Percentiles rank a stretch among this genome's conserved stretches.
These are phyloP conservation scores for Panthera leo DNA, from an alignment of 2,113 vertebrate genomes.

Conservation along the genomic window DNA sequence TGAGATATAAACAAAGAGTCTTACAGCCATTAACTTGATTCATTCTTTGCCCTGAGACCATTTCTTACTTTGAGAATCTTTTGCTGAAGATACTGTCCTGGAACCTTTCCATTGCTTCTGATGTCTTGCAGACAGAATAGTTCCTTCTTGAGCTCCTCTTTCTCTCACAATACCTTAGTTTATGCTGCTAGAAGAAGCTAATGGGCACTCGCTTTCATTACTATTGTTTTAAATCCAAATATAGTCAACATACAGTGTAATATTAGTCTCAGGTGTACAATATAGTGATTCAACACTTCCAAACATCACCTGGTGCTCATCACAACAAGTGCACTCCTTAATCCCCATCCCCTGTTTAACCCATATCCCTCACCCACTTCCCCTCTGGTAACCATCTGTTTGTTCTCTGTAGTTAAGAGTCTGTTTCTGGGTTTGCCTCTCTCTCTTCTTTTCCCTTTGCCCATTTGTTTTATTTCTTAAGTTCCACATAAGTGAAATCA, in stretches of 20 bases:
- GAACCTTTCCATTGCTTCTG: neutral
- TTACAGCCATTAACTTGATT: neutral
- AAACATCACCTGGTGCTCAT: neutral
- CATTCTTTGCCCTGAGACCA: neutral
- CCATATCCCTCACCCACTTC: neutral
- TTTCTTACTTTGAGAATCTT: neutral
- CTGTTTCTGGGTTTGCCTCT: neutral
- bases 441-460: neutral
- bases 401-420: neutral
- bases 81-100: neutral
- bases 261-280: neutral
- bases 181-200: neutral
- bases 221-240: neutral
- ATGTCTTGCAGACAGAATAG: neutral
- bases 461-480: neutral
- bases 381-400: neutral
- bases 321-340: neutral
- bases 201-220: neutral
- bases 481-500: neutral
- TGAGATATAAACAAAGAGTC: neutral
- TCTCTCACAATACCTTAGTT: neutral
- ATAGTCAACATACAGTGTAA: neutral
- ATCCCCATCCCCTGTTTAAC: neutral
- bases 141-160: neutral
- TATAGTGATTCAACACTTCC: neutral